Evolutionary conservation across 2,888 invertebrate species (phyloP).

Genomic region (Lasioglossum marginatum): DNA sequence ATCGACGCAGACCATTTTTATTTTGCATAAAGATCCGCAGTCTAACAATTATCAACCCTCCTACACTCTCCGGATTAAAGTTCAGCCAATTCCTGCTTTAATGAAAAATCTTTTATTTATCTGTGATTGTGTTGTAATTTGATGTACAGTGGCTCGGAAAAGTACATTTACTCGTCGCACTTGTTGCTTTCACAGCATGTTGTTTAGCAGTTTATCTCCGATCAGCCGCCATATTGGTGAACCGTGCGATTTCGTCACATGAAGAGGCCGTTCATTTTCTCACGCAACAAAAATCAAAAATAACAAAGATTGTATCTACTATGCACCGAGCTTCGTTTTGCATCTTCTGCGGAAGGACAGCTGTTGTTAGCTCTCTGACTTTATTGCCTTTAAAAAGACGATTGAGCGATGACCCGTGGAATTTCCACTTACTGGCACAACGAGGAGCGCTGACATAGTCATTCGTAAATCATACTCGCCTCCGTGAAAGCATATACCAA

Average conservation of each 20-base stretch:
- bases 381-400: not conserved
- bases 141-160: not conserved
- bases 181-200: not conserved
- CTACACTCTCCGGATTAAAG: not conserved
- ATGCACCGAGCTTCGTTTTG: slow-evolving; percentile 13
- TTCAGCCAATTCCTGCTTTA: not conserved
- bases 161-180: not conserved
- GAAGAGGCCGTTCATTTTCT: not conserved
- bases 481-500: not conserved
- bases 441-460: not conserved
- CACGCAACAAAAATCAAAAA: not conserved
- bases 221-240: not conserved
- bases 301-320: not conserved
- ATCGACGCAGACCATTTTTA: too few relatives aligned
- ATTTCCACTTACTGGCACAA: not conserved
- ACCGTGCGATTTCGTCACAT: not conserved
- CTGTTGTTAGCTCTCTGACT: not conserved
- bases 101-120: not conserved
- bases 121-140: not conserved
- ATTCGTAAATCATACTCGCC: not conserved
- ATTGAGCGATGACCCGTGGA: slow-evolving; percentile 9
- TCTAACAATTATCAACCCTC: too few relatives aligned
- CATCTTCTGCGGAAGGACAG: slow-evolving; percentile 37
- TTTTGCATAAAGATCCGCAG: too few relatives aligned
- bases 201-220: not conserved